A percentile compares a stretch with the other conserved stretches of the same genome.
These are phyloP conservation scores for Tapirus indicus DNA, from an alignment of 2,797 vertebrate genomes.

Conservation along the genomic window DNA sequence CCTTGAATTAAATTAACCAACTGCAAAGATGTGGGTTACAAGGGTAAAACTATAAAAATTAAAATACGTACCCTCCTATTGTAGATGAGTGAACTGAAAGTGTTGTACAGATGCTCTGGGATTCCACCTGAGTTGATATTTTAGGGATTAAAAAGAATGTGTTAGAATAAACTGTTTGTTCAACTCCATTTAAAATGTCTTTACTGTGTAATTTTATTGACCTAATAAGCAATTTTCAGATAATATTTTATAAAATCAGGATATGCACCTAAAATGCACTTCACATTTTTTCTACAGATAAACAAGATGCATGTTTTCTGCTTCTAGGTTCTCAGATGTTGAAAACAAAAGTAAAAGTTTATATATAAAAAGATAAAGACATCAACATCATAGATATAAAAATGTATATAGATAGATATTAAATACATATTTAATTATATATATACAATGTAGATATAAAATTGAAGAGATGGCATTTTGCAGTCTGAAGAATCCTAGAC, in stretches of 20 bases:
- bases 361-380: not conserved
- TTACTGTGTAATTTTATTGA: not conserved
- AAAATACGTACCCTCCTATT: not conserved
- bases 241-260: constrained; percentile 40
- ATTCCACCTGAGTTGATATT: not conserved
- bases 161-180: not conserved
- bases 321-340: not conserved
- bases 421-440: not conserved
- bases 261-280: not conserved
- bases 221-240: not conserved
- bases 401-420: not conserved
- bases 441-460: not conserved
- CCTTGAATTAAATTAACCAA: constrained; percentile 38
- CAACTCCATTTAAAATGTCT: constrained; percentile 11
- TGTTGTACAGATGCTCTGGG: not conserved
- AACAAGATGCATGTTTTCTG: not conserved
- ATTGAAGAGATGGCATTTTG: not conserved
- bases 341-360: not conserved
- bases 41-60: constrained; percentile 22
- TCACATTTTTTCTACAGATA: constrained; percentile 13
- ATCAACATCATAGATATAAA: not conserved
- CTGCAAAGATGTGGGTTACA: not conserved
- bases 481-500: not conserved
- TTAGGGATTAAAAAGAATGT: not conserved
- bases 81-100: not conserved